A percentile compares a stretch with the other conserved stretches of the same genome.
Evolutionary conservation across 2,888 invertebrate genomes (phyloP).

Genomic region (Drosophila macrospina): DNA sequence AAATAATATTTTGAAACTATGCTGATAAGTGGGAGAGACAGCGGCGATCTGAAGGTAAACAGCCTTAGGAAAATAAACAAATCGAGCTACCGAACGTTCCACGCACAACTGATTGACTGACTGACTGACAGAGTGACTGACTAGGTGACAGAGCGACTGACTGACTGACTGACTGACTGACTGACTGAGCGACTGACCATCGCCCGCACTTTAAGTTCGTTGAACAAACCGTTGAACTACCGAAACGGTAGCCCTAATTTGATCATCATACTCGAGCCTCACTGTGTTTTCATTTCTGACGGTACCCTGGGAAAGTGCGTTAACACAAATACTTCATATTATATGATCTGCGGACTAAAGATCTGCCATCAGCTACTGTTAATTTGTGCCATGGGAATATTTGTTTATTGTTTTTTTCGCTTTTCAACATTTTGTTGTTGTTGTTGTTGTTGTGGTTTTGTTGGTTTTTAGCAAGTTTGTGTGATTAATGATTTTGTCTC

Average conservation of each 20-base stretch:
- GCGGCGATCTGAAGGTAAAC: constrained; percentile 67
- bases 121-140: neutral
- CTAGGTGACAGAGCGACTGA: constrained; percentile 4
- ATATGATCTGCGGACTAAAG: constrained; percentile 11
- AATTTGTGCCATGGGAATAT: constrained; percentile 76
- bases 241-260: constrained; percentile 55
- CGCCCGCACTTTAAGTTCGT: constrained; percentile 54
- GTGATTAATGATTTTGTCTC: constrained; percentile 48
- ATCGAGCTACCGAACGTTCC: constrained; percentile 40
- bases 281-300: constrained; percentile 49
- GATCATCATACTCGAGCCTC: constrained; percentile 9
- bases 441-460: no score
- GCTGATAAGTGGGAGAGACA: constrained; percentile 52
- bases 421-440: constrained; percentile 18
- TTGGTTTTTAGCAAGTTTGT: constrained; percentile 38
- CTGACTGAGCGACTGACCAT: constrained; percentile 14
- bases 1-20: constrained; percentile 80
- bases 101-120: constrained; percentile 12
- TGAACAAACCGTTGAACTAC: constrained; percentile 48
- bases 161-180: constrained; percentile 3
- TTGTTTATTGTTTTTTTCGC: constrained; percentile 37
- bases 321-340: constrained; percentile 27
- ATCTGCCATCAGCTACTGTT: constrained; percentile 60
- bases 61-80: constrained; percentile 78
- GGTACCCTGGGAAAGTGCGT: constrained; percentile 64